Evolutionary conservation across 2,888 invertebrate genomes (phyloP), one percentile per base, ranked within the genome.

Genomic region (Ochropleura plecta): DNA sequence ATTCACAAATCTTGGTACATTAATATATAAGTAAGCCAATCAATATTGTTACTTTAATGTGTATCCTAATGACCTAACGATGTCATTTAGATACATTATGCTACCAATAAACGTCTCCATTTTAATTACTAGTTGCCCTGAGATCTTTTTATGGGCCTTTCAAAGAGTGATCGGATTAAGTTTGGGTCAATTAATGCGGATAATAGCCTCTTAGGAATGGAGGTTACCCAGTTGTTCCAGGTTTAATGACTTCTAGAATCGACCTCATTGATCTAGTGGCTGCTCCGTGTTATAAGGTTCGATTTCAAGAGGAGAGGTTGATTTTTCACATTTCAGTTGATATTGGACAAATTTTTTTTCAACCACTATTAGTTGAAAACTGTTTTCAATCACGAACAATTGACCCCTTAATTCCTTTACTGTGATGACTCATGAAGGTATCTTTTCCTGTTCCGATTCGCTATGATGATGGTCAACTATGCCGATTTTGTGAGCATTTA

Each of bases 181-280:
- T 59, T 77, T 79, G 44, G 73, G 73, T 51, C 62, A 53, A 77
- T 79, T 78, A 76, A 77, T 72, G 59, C 40, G 51, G 46, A 73
- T 77, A 72, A 79, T 49, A 49, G 79, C 62, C 79, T 70, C 44
- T 49, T 49, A 63, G n/a, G 62, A 51, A 79, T 51, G 51, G 51
- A 78, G 59, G 59, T 40, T 18, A 1, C 40, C 14, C 18, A 78
- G 40, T 20, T 60, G 18, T 59, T 69, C 9, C 20, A 18, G 46
- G 46, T 60, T 69, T 51, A 75, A 57, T 66, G 30, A 69, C 49
- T 44, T 59, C 57, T 55, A 75, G 49, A 20, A 68, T 68, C 44
- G 44, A 20, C 7, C 20, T 55, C 7, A 57, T 30, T 30, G 20
- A 57, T 30, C 20, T 57, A 30, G 12, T 57, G 57, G 14, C 30